These are phyloP conservation scores for Melikaiella ostensackeni DNA, from an alignment of 2,888 invertebrate genomes.

Conservation along the genomic window DNA sequence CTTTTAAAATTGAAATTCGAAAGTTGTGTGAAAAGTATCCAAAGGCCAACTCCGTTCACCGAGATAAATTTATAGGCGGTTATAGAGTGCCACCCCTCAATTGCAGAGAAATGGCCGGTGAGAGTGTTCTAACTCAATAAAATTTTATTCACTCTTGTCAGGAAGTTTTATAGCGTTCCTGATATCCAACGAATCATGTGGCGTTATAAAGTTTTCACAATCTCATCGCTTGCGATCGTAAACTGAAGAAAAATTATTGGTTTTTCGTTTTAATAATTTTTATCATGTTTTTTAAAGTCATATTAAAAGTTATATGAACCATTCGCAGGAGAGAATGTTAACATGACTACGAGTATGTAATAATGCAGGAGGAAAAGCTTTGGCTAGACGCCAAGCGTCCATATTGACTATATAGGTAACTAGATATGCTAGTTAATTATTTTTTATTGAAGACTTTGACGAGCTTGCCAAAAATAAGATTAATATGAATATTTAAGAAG, in stretches of 20 bases:
- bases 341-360: not conserved
- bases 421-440: not conserved
- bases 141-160: conserved; percentile 1
- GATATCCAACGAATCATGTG: not conserved
- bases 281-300: not conserved
- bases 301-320: not conserved
- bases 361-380: not conserved
- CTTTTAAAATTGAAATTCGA: too few relatives aligned
- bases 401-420: not conserved
- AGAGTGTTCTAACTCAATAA: conserved; percentile 7
- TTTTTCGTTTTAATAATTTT: not conserved
- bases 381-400: conserved; percentile 3
- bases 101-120: not conserved
- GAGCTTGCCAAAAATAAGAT: not conserved
- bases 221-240: not conserved
- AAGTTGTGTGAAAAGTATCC: too few relatives aligned
- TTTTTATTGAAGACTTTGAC: not conserved
- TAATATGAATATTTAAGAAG: not conserved
- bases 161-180: not conserved
- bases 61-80: too few relatives aligned
- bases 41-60: too few relatives aligned
- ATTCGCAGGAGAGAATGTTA: not conserved
- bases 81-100: too few relatives aligned
- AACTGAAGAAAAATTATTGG: not conserved
- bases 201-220: not conserved